These are phyloP conservation scores for Syngnathoides biaculeatus DNA, from an alignment of 2,113 vertebrate genomes.

Conservation along the genomic window DNA sequence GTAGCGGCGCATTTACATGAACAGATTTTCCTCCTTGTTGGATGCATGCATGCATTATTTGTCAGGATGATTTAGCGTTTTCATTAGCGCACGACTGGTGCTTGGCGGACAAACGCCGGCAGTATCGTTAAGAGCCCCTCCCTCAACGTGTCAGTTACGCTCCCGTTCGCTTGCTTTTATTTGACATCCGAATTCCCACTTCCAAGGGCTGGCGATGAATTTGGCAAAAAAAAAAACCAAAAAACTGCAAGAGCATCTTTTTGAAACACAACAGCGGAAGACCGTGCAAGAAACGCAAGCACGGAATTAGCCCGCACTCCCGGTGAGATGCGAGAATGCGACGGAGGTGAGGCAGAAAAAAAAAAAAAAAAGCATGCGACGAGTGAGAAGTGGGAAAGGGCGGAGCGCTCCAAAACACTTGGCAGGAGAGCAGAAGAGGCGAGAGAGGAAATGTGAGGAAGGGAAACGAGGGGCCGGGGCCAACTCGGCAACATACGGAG, in stretches of 20 bases:
- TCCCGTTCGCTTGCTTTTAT: background rate
- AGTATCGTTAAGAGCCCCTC: background rate
- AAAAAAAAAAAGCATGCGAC: slow-evolving; percentile 21
- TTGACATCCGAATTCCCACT: background rate
- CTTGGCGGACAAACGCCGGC: background rate
- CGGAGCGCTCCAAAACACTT: slow-evolving; percentile 36
- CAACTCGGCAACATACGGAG: slow-evolving; percentile 54
- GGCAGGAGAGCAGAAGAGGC: slow-evolving; percentile 38
- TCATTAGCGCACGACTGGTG: slow-evolving; percentile 5
- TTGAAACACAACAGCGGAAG: background rate
- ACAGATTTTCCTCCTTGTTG: slow-evolving; percentile 8
- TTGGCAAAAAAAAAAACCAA: too few species aligned
- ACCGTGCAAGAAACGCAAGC: background rate
- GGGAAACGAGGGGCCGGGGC: slow-evolving; percentile 27
- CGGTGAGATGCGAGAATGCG: background rate
- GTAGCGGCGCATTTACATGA: background rate
- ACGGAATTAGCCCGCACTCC: slow-evolving; percentile 7
- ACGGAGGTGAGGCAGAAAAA: slow-evolving; percentile 11
- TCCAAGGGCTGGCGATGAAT: background rate
- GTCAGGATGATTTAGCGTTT: slow-evolving; percentile 8
- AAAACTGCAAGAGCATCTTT: background rate
- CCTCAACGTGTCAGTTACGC: slow-evolving; percentile 4
- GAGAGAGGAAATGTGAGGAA: slow-evolving; percentile 32
- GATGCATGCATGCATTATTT: slow-evolving; percentile 10
- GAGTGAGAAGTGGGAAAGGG: slow-evolving; percentile 18